phyloP scores from a whole-genome alignment of 2,888 invertebrate genomes.

The Fragum whitleyi region DNA sequence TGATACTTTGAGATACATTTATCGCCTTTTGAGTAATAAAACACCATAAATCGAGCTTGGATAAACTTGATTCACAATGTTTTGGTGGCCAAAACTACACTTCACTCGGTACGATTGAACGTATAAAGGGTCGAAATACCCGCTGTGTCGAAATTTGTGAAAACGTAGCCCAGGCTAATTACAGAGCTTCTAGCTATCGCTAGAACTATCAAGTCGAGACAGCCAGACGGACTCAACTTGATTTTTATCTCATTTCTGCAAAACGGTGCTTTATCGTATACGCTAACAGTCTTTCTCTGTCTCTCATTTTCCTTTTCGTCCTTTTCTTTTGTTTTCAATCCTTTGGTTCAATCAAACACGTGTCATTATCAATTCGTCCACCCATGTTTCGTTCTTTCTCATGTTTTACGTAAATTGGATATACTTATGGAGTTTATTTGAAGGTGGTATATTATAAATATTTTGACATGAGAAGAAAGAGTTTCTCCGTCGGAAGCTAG shows the following conservation, averaged over 20 bases:
- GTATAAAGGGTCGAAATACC: constrained; percentile 37
- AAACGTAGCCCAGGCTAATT: constrained; percentile 61
- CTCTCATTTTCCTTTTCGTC: too few species aligned
- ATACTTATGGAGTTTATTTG: too few species aligned
- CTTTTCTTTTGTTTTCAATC: not conserved
- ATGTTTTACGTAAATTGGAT: too few species aligned
- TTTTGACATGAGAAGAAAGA: not conserved
- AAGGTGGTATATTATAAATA: not conserved
- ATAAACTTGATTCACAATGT: too few species aligned
- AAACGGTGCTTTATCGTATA: constrained; percentile 66
- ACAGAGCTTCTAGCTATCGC: constrained; percentile 51
- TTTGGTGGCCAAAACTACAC: too few species aligned
- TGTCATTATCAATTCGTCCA: not conserved
- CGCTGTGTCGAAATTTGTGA: constrained; percentile 65
- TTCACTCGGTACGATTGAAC: too few species aligned
- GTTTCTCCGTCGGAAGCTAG: not conserved
- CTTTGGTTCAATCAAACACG: not conserved
- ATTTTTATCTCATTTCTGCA: constrained; percentile 67
- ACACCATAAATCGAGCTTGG: too few species aligned
- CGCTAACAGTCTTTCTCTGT: constrained; percentile 26
- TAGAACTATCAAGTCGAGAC: constrained; percentile 54
- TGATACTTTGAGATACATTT: too few species aligned
- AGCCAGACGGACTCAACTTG: constrained; percentile 62
- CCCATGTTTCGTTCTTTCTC: too few species aligned
- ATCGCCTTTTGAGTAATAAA: too few species aligned